phyloP scores from a whole-genome alignment of 2,797 vertebrate genomes.

The Phoeniculus purpureus region DNA sequence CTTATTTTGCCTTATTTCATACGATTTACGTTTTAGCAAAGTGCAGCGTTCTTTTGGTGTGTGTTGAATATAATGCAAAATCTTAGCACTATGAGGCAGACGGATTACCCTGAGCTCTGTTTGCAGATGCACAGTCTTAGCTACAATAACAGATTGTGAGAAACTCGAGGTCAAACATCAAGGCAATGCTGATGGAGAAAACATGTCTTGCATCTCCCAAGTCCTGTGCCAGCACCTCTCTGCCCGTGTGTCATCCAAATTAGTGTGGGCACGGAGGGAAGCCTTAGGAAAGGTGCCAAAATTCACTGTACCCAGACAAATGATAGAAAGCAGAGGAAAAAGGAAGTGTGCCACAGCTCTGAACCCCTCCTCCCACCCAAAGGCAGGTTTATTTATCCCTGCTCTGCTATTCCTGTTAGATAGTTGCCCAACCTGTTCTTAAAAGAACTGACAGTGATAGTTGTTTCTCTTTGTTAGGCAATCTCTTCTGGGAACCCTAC shows the following conservation, averaged over 20 bases:
- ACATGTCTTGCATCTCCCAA: not conserved
- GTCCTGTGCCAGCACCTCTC: not conserved
- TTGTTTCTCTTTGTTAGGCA: not conserved
- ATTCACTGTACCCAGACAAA: not conserved
- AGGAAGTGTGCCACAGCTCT: not conserved
- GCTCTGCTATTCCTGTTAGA: not conserved
- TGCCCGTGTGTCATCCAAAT: not conserved
- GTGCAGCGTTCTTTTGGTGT: not conserved
- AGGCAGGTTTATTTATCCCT: slow-evolving; percentile 13
- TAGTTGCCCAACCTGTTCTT: slow-evolving; percentile 16
- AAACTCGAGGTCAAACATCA: not conserved
- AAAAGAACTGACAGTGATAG: fast-evolving
- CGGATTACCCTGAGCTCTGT: not conserved
- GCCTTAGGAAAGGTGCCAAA: not conserved
- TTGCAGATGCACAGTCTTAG: not conserved
- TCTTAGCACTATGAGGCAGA: not conserved
- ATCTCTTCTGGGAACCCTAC: not conserved
- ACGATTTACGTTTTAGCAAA: not conserved
- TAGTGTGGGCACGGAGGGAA: not conserved
- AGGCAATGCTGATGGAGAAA: not conserved
- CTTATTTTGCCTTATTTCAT: not conserved
- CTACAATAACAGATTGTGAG: not conserved
- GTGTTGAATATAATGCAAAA: not conserved
- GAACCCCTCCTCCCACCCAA: not conserved
- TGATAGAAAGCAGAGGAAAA: not conserved